Conservation (phyloP, 2,888 invertebrate genomes). For the Sipha maydis region DNA sequence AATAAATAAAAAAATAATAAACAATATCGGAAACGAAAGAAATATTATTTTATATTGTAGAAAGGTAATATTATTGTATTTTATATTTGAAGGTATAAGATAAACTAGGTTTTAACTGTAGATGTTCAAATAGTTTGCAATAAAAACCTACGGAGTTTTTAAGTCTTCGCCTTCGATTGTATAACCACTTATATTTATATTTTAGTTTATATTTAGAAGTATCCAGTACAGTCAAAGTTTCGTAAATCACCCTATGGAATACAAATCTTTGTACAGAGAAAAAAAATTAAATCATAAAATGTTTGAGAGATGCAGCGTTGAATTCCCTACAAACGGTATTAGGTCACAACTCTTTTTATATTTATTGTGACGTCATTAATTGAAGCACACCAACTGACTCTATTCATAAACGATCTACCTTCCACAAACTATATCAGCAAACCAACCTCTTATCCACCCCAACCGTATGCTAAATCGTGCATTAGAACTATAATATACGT, state of each 20-base stretch:
- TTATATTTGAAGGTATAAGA: no score
- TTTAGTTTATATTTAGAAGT: no score
- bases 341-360: constrained; percentile 7
- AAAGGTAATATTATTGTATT: no score
- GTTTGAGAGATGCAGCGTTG: neutral
- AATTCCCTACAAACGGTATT: neutral
- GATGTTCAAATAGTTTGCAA: no score
- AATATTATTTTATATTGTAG: no score
- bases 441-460: neutral
- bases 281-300: neutral
- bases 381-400: constrained; percentile 5
- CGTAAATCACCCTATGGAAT: neutral
- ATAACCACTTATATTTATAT: no score
- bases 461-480: neutral
- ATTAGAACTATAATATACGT: neutral
- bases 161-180: no score
- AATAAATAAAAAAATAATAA: no score
- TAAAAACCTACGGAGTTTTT: no score
- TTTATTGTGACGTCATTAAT: constrained; percentile 28
- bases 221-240: no score
- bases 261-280: neutral
- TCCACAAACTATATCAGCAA: neutral
- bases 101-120: no score
- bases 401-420: neutral
- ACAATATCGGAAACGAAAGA: no score